A percentile compares a stretch with the other conserved stretches of the same genome.
Evolutionary conservation across 2,797 vertebrate species (phyloP).

Genomic region (Acanthiza pusilla): DNA sequence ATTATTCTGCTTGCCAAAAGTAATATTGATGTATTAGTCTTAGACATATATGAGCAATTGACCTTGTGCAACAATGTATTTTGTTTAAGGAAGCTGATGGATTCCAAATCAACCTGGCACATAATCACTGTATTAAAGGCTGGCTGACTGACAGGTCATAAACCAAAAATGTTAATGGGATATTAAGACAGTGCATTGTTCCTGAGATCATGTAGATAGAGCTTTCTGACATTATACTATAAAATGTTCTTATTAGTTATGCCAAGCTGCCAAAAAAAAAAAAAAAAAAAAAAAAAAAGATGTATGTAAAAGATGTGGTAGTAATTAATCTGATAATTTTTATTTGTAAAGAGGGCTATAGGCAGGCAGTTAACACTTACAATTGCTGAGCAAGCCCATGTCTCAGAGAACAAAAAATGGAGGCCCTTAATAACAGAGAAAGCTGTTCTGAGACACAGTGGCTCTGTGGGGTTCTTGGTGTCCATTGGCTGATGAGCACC

Average conservation of each 20-base stretch:
- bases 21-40: background rate
- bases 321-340: background rate
- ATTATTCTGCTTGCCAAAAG: background rate
- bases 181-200: background rate
- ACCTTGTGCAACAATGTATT: background rate
- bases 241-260: background rate
- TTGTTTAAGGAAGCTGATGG: slow-evolving; percentile 22
- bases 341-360: background rate
- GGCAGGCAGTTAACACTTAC: background rate
- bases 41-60: background rate
- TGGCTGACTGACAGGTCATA: background rate
- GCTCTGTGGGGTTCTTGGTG: background rate
- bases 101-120: background rate
- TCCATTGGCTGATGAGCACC: fast-evolving
- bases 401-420: background rate
- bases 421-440: background rate
- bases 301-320: background rate
- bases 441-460: background rate
- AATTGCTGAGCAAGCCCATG: background rate
- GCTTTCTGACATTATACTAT: background rate
- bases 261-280: background rate
- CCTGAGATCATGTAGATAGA: background rate
- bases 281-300: background rate
- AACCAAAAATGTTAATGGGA: background rate
- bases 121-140: slow-evolving; percentile 2